Evolutionary conservation across 1,140 invertebrate species (phyloP), one percentile per base, ranked within the genome.

Genomic region (Antheraea mylitta): DNA sequence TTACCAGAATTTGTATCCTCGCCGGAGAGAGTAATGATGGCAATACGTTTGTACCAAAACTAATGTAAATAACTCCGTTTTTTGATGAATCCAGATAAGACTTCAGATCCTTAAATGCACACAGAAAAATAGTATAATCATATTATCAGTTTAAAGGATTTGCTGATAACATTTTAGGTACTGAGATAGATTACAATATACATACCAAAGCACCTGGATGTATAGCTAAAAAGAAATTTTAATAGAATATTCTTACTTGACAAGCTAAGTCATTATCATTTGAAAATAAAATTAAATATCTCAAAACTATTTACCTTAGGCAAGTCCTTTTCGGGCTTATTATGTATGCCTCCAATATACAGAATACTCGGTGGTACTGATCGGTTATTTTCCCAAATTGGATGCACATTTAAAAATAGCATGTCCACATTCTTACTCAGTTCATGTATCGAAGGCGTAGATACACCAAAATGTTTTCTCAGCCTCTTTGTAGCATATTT

Each of bases 31-130:
- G 74, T 10, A 86, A 63, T 0, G 86, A 81, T 10, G 90, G 85
- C 42, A 88, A 86, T 0, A 94, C 72, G 68, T 93, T 94, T 13
- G 93, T 93, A 10, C 95, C 95, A 70, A 95, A 85, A 37, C 90
- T 92, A 60, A 94, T 79, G 67, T 92, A 81, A 37, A 94, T 80
- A 0, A 93, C 89, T 37, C 76, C 78, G 36, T 80, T 72, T 16
- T 68, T 73, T 0, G 76, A 82, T 13, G 73, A 68, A 63, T 82
- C 74, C 30, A 82, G 63, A 59, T 78, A 79, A 7, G 58, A n/a
- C 68, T 77, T 71, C 0, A 83, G 58, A 30, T 76, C 79, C 77
- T 83, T 48, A 10, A 64, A 42, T 4, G 22, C 1, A 30, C 22
- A 30, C 22, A 30, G 22, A 18, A 64, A 18, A 38, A n/a, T 8